phyloP scores from a whole-genome alignment of 2,797 vertebrate species.

The Choloepus didactylus region DNA sequence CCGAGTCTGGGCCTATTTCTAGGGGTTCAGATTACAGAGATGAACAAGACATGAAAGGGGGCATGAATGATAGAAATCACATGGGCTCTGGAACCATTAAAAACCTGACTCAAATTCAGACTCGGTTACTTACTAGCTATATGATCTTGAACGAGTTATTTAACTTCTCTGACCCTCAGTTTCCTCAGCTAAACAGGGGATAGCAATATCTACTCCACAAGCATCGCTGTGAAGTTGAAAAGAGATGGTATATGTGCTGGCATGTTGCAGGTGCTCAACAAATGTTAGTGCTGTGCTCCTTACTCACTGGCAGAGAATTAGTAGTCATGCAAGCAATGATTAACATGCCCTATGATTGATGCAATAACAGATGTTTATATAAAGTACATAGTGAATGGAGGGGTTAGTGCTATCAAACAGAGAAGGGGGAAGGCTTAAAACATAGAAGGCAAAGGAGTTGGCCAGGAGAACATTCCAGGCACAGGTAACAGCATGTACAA shows the following conservation, averaged over 20 bases:
- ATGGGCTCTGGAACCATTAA: conserved; percentile 1
- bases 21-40: conserved; percentile 36
- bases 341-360: background rate
- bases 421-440: background rate
- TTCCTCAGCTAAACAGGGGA: conserved; percentile 8
- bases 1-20: background rate
- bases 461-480: background rate
- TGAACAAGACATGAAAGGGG: conserved; percentile 18
- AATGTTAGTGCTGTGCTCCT: background rate
- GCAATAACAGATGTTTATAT: background rate
- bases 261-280: background rate
- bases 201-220: background rate
- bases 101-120: conserved; percentile 13
- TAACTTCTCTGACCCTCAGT: background rate
- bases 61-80: background rate
- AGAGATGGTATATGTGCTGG: background rate
- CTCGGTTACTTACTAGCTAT: background rate
- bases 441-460: background rate
- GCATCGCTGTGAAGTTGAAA: background rate
- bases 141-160: conserved; percentile 12
- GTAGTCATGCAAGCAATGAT: background rate
- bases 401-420: background rate
- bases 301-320: background rate
- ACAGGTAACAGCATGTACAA: background rate
- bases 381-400: background rate